These are phyloP conservation scores for Cryptocephalus primarius DNA, from an alignment of 2,888 invertebrate species.

Conservation along the genomic window DNA sequence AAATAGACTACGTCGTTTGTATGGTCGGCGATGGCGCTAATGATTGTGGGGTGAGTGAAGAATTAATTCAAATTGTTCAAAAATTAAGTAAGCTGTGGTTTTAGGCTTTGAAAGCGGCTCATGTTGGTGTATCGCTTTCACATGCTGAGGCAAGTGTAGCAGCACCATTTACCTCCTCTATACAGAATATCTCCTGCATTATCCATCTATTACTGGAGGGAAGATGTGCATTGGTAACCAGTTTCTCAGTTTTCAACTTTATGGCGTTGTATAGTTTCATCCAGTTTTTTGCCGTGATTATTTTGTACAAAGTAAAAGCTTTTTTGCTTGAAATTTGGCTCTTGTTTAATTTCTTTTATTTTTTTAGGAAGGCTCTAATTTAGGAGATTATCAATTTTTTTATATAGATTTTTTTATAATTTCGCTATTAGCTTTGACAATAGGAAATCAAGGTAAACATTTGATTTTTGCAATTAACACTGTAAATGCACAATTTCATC, in stretches of 20 bases:
- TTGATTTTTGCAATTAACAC: no score
- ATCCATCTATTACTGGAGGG: constrained; percentile 72
- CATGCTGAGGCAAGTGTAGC: constrained; percentile 84
- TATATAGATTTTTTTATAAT: constrained; percentile 70
- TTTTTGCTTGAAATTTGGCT: neutral
- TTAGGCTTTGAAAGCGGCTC: constrained; percentile 71
- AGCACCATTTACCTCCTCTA: constrained; percentile 79
- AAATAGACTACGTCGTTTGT: constrained; percentile 57
- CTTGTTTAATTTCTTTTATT: constrained; percentile 5
- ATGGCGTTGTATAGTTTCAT: constrained; percentile 86
- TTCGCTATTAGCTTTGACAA: constrained; percentile 61
- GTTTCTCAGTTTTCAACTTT: constrained; percentile 83
- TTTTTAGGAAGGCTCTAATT: constrained; percentile 49
- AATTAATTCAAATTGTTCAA: neutral
- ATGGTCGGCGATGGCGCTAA: constrained; percentile 63
- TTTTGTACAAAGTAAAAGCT: constrained; percentile 58
- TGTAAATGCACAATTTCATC: no score
- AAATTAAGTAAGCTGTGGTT: constrained; percentile 6
- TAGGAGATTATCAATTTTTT: constrained; percentile 68
- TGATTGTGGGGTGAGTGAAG: constrained; percentile 59
- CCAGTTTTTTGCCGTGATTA: constrained; percentile 74
- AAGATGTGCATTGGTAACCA: constrained; percentile 77
- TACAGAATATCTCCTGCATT: constrained; percentile 72
- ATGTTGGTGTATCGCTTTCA: constrained; percentile 78
- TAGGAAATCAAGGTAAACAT: constrained; percentile 46